phyloP scores from a whole-genome alignment of 2,888 invertebrate genomes.

The Philonicus albiceps region DNA sequence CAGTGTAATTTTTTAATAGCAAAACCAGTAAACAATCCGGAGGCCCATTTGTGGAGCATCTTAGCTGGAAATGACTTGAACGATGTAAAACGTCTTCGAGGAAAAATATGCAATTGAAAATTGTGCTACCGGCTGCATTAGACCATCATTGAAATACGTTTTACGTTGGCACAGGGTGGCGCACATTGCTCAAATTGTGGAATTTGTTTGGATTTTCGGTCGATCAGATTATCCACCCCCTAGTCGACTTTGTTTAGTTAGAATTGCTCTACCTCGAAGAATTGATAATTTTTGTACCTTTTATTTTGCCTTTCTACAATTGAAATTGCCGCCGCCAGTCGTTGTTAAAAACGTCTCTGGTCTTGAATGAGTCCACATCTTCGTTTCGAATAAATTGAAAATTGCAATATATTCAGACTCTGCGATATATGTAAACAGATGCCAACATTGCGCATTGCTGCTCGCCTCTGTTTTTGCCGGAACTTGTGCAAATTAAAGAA shows the following conservation, averaged over 20 bases:
- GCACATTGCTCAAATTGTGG: neutral
- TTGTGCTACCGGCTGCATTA: neutral
- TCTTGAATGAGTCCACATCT: neutral
- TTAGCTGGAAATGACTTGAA: neutral
- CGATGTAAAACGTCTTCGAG: neutral
- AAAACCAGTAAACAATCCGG: neutral
- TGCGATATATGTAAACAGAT: neutral
- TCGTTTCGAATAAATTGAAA: neutral
- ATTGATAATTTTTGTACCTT: neutral
- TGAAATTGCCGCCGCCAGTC: neutral
- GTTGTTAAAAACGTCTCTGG: neutral
- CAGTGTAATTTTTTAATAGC: neutral
- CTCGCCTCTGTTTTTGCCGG: constrained; percentile 1
- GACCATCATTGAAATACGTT: neutral
- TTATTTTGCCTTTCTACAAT: neutral
- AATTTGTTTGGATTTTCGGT: neutral
- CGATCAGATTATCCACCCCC: neutral
- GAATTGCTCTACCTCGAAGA: neutral
- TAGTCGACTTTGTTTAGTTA: neutral
- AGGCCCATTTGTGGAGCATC: neutral
- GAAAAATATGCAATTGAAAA: neutral
- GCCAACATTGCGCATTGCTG: neutral
- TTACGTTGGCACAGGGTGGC: neutral
- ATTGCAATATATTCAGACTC: neutral
- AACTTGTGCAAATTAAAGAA: constrained; percentile 20